phyloP scores from a whole-genome alignment of 2,797 vertebrate species.

The Mormyrus proboscirostris region DNA sequence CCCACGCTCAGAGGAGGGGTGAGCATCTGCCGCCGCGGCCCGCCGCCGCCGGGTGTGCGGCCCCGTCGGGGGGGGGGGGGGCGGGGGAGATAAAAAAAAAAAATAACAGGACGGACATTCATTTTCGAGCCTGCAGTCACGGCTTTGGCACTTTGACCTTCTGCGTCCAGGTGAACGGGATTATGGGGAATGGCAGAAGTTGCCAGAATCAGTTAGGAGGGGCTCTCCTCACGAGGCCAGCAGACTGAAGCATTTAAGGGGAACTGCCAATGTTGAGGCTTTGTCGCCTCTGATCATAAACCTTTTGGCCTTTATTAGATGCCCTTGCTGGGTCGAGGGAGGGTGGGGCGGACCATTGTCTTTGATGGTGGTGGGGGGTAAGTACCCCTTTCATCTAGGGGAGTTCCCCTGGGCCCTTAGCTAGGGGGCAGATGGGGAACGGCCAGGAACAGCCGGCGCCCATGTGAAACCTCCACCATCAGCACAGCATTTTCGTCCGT shows the following conservation, averaged over 20 bases:
- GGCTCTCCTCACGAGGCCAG: constrained; percentile 19
- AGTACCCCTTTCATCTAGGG: constrained; percentile 7
- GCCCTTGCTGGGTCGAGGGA: constrained; percentile 18
- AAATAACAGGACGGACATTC: not conserved
- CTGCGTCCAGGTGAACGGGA: constrained; percentile 7
- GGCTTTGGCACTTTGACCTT: not conserved
- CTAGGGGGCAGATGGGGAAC: not conserved
- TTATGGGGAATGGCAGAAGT: not conserved
- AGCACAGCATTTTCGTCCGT: not conserved
- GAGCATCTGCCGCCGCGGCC: constrained; percentile 13
- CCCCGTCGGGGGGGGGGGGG: too few relatives aligned
- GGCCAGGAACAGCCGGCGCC: not conserved
- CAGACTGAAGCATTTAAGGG: constrained; percentile 27
- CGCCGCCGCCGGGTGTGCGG: not conserved
- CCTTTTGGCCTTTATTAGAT: constrained; percentile 25
- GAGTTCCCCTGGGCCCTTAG: not conserved
- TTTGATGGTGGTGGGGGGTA: constrained; percentile 5
- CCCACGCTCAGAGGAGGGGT: not conserved
- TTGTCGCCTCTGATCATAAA: constrained; percentile 28
- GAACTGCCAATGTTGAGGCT: constrained; percentile 24
- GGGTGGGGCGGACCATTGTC: constrained; percentile 2
- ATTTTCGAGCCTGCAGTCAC: constrained; percentile 4
- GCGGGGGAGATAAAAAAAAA: too few relatives aligned
- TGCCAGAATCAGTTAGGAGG: not conserved
- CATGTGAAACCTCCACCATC: not conserved